Percentiles rank a stretch among this genome's conserved stretches.
These are phyloP conservation scores for Conomelus anceps DNA, from an alignment of 2,888 invertebrate genomes.

Conservation along the genomic window DNA sequence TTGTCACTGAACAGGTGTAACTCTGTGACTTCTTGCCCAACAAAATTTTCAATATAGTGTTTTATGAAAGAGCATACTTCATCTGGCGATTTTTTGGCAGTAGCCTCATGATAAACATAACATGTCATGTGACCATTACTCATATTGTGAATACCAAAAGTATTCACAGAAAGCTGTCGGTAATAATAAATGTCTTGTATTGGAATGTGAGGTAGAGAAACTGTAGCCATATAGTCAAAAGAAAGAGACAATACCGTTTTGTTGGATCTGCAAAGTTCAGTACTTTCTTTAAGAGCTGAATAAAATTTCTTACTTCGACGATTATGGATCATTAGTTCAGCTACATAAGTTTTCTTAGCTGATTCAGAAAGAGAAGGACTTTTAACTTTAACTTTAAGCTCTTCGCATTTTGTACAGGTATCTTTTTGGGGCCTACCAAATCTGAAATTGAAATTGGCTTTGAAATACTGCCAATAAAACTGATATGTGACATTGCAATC, in stretches of 20 bases:
- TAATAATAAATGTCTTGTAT: neutral
- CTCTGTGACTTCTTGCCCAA: neutral
- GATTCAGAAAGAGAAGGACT: neutral
- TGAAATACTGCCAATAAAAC: constrained; percentile 32
- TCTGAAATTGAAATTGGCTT: constrained; percentile 33
- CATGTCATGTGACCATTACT: neutral
- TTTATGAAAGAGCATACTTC: neutral
- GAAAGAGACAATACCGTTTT: neutral
- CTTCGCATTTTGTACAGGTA: constrained; percentile 30
- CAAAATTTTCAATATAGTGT: neutral
- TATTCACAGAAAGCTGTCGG: neutral
- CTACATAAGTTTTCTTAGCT: neutral
- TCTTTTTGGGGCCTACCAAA: no score
- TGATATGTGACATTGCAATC: constrained; percentile 30
- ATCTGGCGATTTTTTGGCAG: neutral
- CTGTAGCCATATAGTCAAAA: neutral
- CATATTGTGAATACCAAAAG: neutral
- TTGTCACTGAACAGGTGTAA: neutral
- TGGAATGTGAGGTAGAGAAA: neutral
- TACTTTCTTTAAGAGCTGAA: neutral
- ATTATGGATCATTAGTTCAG: neutral
- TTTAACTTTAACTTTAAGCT: constrained; percentile 30
- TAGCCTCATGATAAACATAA: neutral
- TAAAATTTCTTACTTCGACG: neutral
- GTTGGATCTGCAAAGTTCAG: neutral